Evolutionary conservation across 2,797 vertebrate genomes (phyloP).

Genomic region (Phoebastria nigripes): DNA sequence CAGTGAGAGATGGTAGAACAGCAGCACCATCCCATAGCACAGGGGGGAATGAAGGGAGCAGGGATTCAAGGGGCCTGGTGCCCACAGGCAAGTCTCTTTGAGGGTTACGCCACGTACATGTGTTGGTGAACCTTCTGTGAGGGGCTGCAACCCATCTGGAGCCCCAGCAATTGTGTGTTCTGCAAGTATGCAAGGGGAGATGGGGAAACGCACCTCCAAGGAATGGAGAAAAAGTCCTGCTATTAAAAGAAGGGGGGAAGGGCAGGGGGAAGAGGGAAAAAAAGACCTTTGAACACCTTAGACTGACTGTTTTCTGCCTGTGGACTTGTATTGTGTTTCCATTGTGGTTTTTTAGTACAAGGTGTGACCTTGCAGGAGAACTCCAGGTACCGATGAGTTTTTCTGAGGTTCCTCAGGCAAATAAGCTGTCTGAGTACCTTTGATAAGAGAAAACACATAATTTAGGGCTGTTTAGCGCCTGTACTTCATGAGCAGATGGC

Average conservation of each 20-base stretch:
- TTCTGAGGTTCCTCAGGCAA: neutral
- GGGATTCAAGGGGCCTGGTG: neutral
- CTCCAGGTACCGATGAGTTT: neutral
- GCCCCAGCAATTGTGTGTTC: neutral
- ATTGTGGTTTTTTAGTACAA: neutral
- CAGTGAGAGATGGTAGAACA: neutral
- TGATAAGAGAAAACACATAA: neutral
- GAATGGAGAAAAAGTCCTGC: neutral
- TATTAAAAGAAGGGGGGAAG: neutral
- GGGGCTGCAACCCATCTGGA: neutral
- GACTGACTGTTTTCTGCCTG: neutral
- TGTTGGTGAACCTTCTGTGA: neutral
- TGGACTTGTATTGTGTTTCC: neutral
- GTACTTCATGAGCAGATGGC: neutral
- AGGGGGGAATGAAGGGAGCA: fast-evolving
- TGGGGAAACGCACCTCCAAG: neutral
- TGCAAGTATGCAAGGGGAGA: neutral
- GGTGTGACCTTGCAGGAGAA: neutral
- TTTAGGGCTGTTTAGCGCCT: neutral
- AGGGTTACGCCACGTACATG: fast-evolving
- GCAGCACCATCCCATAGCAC: neutral
- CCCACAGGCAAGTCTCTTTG: neutral
- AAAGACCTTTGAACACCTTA: neutral
- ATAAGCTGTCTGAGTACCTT: neutral
- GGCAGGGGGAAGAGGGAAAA: fast-evolving